phyloP scores from a whole-genome alignment of 2,888 invertebrate genomes.

The Auanema sp. region DNA sequence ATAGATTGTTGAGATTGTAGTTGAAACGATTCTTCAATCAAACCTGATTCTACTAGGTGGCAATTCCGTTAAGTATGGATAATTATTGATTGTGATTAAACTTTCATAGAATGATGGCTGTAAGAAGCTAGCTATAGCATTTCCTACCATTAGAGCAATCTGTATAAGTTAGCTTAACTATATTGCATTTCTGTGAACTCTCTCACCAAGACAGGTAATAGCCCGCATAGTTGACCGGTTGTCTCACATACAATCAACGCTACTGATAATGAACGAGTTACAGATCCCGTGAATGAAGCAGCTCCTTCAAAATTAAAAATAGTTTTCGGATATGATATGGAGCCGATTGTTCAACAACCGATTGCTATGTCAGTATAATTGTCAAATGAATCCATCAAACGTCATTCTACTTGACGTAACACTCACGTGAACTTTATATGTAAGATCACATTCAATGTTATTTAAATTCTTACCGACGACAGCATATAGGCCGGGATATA shows the following conservation, averaged over 20 bases:
- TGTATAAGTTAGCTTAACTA: slow-evolving; percentile 54
- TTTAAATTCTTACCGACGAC: slow-evolving; percentile 75
- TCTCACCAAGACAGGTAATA: slow-evolving; percentile 85
- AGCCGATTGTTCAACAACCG: neutral
- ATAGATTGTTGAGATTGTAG: neutral
- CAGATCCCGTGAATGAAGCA: slow-evolving; percentile 87
- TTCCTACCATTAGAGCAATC: slow-evolving; percentile 89
- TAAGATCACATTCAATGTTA: too few relatives aligned
- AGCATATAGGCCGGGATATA: slow-evolving; percentile 90
- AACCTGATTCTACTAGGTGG: slow-evolving; percentile 31
- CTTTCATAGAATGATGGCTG: slow-evolving; percentile 97
- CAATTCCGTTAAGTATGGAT: slow-evolving; percentile 87
- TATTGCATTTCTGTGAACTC: neutral
- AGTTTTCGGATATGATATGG: neutral
- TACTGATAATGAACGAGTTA: slow-evolving; percentile 95
- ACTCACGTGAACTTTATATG: neutral
- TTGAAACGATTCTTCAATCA: neutral
- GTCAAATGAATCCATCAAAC: neutral
- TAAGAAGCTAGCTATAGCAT: slow-evolving; percentile 85
- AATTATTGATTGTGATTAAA: slow-evolving; percentile 90
- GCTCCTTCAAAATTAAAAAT: slow-evolving; percentile 68
- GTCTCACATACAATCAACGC: slow-evolving; percentile 96
- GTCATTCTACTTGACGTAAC: neutral
- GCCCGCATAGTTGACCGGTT: slow-evolving; percentile 96
- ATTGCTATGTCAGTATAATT: neutral